These are phyloP conservation scores for Miichthys miiuy DNA, from an alignment of 2,797 vertebrate species.

Conservation along the genomic window DNA sequence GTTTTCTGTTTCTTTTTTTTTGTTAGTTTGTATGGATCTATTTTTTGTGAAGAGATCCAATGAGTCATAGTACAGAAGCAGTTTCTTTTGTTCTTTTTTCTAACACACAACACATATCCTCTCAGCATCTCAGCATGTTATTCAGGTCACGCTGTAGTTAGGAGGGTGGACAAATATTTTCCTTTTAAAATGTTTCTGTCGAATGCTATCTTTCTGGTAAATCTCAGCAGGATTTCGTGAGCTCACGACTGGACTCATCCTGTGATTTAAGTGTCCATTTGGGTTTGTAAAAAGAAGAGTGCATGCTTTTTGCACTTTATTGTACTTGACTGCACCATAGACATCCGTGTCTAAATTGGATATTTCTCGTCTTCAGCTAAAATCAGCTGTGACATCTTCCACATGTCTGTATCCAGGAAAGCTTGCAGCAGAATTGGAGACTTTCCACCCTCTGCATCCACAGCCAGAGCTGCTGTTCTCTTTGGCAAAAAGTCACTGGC, in stretches of 20 bases:
- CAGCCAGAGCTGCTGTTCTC: constrained; percentile 50
- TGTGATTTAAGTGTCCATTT: constrained; percentile 39
- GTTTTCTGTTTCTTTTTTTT: background rate
- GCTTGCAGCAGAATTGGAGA: constrained; percentile 60
- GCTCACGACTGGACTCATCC: background rate
- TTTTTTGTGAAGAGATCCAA: constrained; percentile 14
- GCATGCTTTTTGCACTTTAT: constrained; percentile 24
- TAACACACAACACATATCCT: constrained; percentile 11
- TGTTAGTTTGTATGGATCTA: background rate
- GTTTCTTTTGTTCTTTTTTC: constrained; percentile 19
- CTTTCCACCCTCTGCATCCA: constrained; percentile 47
- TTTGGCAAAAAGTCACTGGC: constrained; percentile 52
- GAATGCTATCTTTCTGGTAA: background rate
- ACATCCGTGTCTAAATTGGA: constrained; percentile 32
- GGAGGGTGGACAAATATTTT: constrained; percentile 30
- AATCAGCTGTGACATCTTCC: constrained; percentile 59
- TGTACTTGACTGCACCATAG: constrained; percentile 23
- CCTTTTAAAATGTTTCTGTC: constrained; percentile 9
- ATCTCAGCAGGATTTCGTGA: constrained; percentile 8
- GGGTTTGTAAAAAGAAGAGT: constrained; percentile 1
- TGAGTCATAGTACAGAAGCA: constrained; percentile 37
- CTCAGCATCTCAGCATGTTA: constrained; percentile 15
- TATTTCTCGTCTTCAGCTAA: constrained; percentile 47
- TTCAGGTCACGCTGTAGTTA: constrained; percentile 35
- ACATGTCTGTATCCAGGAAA: constrained; percentile 59